Evolutionary conservation across 2,888 invertebrate genomes (phyloP), one percentile per base, ranked within the genome.

Genomic region (Sarcophaga rosellei): DNA sequence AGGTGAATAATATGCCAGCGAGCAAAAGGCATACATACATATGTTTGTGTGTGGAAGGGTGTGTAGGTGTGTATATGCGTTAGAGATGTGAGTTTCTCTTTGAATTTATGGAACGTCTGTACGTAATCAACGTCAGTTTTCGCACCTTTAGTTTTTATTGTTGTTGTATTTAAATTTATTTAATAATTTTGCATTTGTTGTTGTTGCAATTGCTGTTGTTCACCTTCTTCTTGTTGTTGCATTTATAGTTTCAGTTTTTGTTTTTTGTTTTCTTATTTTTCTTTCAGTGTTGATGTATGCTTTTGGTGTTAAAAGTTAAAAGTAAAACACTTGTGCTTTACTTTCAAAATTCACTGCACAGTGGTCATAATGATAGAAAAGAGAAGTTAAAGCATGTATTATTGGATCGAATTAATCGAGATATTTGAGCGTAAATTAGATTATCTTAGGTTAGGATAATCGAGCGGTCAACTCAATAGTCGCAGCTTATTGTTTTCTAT

Each of bases 251-350:
- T 53, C 47, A n/a, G 21, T 0, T 12, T 53, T 15, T 17, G 4
- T 53, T 0, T 53, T 53, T 15, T 11, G 1, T 11, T 47, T 15
- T 15, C 4, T 53, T 17, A 2, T 53, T 12, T 53, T 5, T 53
- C 53, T 17, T 53, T 53, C 12, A 53, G 72, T 76, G 65, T 65
- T 81, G 63, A 78, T 81, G 78, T 47, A 85, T 74, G 20, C 23
- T 23, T 78, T 65, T 66, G 23, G 74, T 81, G 78, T 79, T 75
- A 75, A 79, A 82, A 82, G 85, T 81, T 79, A 82, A 85, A 81
- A 82, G 81, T 78, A 81, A 82, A 85, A 72, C 78, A 66, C 65
- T 53, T 78, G 57, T 20, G 74, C 53, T 81, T 53, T 21, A 35
- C 23, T 69, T 45, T n/a, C 25, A 35, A 78, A 65, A 62, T 74